Conservation (phyloP, 2,797 vertebrate genomes). For the Mormyrops attenuatus region DNA sequence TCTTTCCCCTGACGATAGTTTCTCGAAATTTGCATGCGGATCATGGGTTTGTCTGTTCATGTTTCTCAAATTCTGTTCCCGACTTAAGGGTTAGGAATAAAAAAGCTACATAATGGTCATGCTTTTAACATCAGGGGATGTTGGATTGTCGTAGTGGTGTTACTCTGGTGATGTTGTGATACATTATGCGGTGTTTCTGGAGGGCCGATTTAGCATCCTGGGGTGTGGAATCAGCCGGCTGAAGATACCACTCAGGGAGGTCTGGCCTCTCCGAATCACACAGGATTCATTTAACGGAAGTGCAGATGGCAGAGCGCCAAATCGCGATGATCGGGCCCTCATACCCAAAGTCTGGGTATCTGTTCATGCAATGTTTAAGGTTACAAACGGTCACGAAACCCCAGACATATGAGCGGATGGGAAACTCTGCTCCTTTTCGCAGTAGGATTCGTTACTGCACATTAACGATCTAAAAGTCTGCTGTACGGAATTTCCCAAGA, state of each 20-base stretch:
- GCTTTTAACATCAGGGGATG: background rate
- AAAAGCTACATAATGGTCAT: background rate
- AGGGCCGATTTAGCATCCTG: background rate
- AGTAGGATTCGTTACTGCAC: background rate
- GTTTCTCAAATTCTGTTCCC: background rate
- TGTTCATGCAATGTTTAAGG: background rate
- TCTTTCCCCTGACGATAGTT: background rate
- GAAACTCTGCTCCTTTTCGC: background rate
- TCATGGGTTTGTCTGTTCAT: background rate
- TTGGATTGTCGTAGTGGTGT: background rate
- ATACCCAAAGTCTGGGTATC: background rate
- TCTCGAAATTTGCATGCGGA: background rate
- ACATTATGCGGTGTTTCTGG: background rate
- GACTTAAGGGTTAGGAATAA: background rate
- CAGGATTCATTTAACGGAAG: background rate
- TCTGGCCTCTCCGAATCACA: background rate
- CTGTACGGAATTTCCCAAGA: background rate
- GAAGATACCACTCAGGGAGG: background rate
- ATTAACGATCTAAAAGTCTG: background rate
- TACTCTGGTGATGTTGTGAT: background rate
- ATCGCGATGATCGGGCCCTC: background rate
- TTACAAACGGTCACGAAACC: background rate
- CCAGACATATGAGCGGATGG: background rate
- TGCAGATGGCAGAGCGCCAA: background rate
- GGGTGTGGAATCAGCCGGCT: background rate